Conservation (phyloP, 2,797 vertebrate genomes). For the Sebastes taczanowskii region DNA sequence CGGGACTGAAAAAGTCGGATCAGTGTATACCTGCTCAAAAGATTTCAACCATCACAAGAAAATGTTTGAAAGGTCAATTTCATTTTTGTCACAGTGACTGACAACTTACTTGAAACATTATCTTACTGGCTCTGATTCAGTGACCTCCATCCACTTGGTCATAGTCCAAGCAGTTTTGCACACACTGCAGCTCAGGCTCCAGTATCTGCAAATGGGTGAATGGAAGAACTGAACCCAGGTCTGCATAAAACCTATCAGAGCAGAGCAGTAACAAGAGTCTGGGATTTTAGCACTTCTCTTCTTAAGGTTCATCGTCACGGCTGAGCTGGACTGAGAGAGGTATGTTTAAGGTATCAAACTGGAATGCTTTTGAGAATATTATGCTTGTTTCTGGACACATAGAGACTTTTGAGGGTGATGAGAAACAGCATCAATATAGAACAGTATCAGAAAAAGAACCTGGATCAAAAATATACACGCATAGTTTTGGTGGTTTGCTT, state of each 20-base stretch:
- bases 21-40: not conserved
- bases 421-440: conserved; percentile 26
- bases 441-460: conserved; percentile 36
- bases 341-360: conserved; percentile 66
- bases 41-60: not conserved
- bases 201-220: conserved; percentile 1
- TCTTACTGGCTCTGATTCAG: not conserved
- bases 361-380: conserved; percentile 73
- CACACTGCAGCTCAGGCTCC: not conserved
- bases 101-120: not conserved
- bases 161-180: not conserved
- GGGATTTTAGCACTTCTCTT: conserved; percentile 27
- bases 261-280: conserved; percentile 2
- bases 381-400: conserved; percentile 42
- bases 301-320: conserved; percentile 12
- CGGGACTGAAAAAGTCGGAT: no score
- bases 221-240: not conserved
- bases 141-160: not conserved
- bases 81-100: not conserved
- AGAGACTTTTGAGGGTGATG: conserved; percentile 2
- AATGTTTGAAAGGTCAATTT: not conserved
- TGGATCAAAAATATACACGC: conserved; percentile 19
- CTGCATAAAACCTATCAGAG: conserved; percentile 7
- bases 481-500: conserved; percentile 24
- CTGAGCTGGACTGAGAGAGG: conserved; percentile 59